A percentile compares a stretch with the other conserved stretches of the same genome.
Conservation (phyloP, 2,797 vertebrate species). For the Cuculus canorus region DNA sequence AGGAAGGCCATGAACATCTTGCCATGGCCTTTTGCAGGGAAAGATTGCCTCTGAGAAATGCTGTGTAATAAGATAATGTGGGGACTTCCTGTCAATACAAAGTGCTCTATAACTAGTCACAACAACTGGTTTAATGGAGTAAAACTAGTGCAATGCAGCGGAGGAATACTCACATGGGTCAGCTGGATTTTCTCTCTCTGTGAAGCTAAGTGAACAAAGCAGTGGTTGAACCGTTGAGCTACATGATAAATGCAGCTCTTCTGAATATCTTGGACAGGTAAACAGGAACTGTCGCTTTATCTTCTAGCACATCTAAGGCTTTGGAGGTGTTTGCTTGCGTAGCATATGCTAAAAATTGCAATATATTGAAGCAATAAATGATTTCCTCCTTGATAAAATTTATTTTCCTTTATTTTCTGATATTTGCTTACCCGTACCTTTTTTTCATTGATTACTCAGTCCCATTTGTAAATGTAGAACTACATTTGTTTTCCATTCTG, state of each 20-base stretch:
- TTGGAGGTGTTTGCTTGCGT: not conserved
- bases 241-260: not conserved
- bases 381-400: not conserved
- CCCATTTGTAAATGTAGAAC: not conserved
- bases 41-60: not conserved
- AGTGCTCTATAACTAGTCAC: not conserved
- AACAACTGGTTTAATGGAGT: not conserved
- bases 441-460: not conserved
- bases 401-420: not conserved
- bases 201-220: not conserved
- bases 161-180: accelerated
- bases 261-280: not conserved
- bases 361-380: not conserved
- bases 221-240: not conserved
- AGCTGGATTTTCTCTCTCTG: not conserved
- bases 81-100: accelerated
- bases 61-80: not conserved
- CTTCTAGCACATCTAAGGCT: not conserved
- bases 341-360: not conserved
- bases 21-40: not conserved
- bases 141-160: not conserved
- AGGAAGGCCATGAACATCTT: not conserved
- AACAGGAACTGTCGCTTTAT: not conserved
- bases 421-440: not conserved
- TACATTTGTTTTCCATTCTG: not conserved